These are phyloP conservation scores for Myotis brandtii DNA, from an alignment of 2,113 vertebrate genomes.

Conservation along the genomic window DNA sequence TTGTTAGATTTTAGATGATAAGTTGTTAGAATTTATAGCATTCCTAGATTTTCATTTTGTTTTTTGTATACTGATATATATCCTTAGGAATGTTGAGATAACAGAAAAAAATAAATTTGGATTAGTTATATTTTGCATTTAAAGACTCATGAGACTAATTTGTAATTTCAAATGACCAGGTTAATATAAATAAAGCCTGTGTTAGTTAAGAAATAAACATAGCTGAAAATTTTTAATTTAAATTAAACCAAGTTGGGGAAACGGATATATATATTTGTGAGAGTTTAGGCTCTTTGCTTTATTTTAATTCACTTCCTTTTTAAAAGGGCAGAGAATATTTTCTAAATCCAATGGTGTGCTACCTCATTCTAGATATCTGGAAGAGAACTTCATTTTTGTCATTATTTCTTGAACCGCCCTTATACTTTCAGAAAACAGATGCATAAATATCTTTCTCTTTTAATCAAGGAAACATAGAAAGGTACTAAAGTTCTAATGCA, in stretches of 20 bases:
- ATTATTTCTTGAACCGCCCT: neutral
- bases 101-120: neutral
- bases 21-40: neutral
- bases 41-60: constrained; percentile 11
- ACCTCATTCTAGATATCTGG: neutral
- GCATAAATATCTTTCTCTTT: neutral
- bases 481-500: neutral
- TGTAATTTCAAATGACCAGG: constrained; percentile 31
- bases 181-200: constrained; percentile 26
- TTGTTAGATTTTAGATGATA: neutral
- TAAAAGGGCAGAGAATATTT: neutral
- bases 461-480: neutral
- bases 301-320: constrained; percentile 24
- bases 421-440: neutral
- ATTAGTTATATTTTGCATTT: neutral
- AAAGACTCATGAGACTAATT: constrained; percentile 9
- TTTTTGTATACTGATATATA: neutral
- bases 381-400: neutral
- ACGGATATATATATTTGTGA: neutral
- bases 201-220: constrained; percentile 3
- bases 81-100: constrained; percentile 33
- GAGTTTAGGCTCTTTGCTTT: neutral
- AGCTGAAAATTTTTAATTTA: neutral
- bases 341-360: neutral
- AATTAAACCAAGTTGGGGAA: neutral